Conservation (phyloP, 1,140 invertebrate species). For the Cylas formicarius region DNA sequence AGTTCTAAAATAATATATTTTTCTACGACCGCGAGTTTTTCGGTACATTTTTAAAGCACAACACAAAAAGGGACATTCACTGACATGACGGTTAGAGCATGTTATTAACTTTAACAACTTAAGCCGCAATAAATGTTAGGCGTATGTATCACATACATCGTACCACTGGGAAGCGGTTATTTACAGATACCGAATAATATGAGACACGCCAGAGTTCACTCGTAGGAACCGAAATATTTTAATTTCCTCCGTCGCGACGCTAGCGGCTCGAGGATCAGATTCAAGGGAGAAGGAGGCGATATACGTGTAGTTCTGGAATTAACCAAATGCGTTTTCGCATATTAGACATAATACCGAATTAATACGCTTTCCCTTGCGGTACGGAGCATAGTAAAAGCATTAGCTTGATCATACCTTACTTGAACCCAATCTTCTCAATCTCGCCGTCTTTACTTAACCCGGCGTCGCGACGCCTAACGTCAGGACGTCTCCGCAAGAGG, state of each 20-base stretch:
- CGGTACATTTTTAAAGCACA: too few species aligned
- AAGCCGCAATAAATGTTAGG: too few species aligned
- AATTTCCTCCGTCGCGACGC: slow-evolving; percentile 23
- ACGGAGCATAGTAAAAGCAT: slow-evolving; percentile 39
- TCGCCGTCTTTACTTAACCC: slow-evolving; percentile 35
- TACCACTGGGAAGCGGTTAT: too few species aligned
- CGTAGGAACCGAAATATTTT: slow-evolving; percentile 21
- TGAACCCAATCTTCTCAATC: slow-evolving; percentile 23
- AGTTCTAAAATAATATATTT: too few species aligned
- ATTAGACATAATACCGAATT: slow-evolving; percentile 42
- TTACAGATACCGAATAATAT: too few species aligned
- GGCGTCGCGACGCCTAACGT: slow-evolving; percentile 29
- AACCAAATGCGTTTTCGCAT: slow-evolving; percentile 43
- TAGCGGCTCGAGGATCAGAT: slow-evolving; percentile 17
- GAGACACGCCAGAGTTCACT: too few species aligned
- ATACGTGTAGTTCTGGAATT: slow-evolving; percentile 40
- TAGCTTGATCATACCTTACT: slow-evolving; percentile 40
- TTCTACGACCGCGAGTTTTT: too few species aligned
- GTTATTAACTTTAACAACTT: too few species aligned
- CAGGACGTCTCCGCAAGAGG: slow-evolving; percentile 36
- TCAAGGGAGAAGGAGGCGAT: slow-evolving; percentile 25
- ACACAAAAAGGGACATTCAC: too few species aligned
- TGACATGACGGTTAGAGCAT: too few species aligned
- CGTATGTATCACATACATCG: too few species aligned
- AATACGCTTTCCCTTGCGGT: slow-evolving; percentile 39